Conservation (phyloP, 2,888 invertebrate species). For the Mellilla xanthometata region DNA sequence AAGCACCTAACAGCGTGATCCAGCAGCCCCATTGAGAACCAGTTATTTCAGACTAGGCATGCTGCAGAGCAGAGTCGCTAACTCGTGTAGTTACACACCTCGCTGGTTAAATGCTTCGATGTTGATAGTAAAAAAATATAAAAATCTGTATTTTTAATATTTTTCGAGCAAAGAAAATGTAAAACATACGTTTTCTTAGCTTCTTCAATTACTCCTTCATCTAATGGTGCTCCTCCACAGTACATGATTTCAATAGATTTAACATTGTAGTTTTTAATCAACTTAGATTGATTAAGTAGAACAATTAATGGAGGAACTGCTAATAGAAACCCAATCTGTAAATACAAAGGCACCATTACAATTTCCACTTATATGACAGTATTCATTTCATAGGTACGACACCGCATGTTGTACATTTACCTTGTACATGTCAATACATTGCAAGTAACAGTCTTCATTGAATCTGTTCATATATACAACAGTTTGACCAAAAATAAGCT, state of each 20-base stretch:
- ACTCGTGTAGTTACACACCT: too few species aligned
- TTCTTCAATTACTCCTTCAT: slow-evolving; percentile 39
- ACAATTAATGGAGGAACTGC: slow-evolving; percentile 55
- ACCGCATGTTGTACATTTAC: slow-evolving; percentile 39
- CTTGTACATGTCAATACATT: slow-evolving; percentile 56
- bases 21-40: too few species aligned
- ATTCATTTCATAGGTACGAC: too few species aligned
- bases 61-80: too few species aligned
- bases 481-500: slow-evolving; percentile 38
- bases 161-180: too few species aligned
- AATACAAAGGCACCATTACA: too few species aligned
- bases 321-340: slow-evolving; percentile 45
- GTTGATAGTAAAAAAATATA: too few species aligned
- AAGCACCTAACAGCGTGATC: too few species aligned
- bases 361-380: too few species aligned
- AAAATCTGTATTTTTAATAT: too few species aligned
- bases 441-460: slow-evolving; percentile 48
- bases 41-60: too few species aligned
- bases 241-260: slow-evolving; percentile 50
- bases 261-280: slow-evolving; percentile 49
- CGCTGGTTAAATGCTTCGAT: too few species aligned
- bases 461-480: slow-evolving; percentile 50
- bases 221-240: slow-evolving; percentile 60
- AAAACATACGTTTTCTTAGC: slow-evolving; percentile 45
- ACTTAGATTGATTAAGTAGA: slow-evolving; percentile 49